Evolutionary conservation across 2,797 vertebrate species (phyloP), one percentile per base, ranked within the genome.

Genomic region (Malurus splendens): DNA sequence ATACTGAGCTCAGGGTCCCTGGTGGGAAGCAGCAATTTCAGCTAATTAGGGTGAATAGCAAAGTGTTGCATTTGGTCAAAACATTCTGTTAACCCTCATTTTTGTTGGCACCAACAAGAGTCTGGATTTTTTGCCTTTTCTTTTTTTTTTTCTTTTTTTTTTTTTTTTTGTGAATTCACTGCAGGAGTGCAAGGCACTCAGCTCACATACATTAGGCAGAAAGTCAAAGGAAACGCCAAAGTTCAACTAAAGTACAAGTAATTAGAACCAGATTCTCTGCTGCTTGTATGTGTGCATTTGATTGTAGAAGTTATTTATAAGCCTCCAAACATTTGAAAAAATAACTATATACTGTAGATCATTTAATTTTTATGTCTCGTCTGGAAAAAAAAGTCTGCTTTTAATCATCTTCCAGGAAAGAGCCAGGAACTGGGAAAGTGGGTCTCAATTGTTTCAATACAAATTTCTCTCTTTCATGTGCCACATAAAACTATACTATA

Each of bases 241-340:
- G 98, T 99, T 99, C 98, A 99, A 96, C 96, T 96, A 98, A 96
- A 98, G 98, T 98, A 97, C 98, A 98, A 97, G 97, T 98, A 98
- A 98, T 98, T 97, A 98, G 97, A 98, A 98, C 96, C 98, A 98
- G 98, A 98, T 97, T 97, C 94, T 94, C 93, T 61, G 56, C 81
- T 74, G 93, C 92, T 83, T 72, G 68, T 87, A 86, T 92, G 93
- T 83, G 85, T 94, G 96, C 95, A 91, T 96, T 96, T 96, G 89
- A 97, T 96, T 94, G 94, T 93, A 95, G 90, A 94, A 94, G 95
- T 95, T 96, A 97, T 97, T 97, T 96, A 97, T 96, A 97, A 81
- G 96, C 92, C 90, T 94, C 96, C 94, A 95, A 96, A 96, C 87
- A 81, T 94, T 93, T 57, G 85, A 75, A 93, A 95, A 94, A 92